Evolutionary conservation across 2,113 vertebrate genomes (phyloP).

Genomic region (Varanus salvator): DNA sequence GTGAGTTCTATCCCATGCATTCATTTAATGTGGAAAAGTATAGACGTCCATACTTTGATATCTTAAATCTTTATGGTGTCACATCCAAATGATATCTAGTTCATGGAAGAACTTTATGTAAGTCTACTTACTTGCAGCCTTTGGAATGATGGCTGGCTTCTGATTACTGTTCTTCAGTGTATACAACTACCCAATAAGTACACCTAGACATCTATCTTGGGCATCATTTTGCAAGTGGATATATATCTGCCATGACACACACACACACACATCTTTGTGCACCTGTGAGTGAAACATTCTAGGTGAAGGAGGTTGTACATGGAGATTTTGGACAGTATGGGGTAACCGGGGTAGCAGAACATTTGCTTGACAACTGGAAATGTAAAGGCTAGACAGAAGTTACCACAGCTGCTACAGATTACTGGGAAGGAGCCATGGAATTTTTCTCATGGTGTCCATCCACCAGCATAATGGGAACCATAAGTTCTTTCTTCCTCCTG

Average conservation of each 20-base stretch:
- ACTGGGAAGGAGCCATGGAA: too few relatives aligned
- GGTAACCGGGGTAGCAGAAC: not conserved
- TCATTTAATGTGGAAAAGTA: not conserved
- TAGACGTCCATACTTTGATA: not conserved
- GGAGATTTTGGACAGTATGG: not conserved
- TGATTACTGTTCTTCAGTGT: not conserved
- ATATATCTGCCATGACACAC: not conserved
- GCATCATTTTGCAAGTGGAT: not conserved
- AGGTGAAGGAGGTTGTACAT: not conserved
- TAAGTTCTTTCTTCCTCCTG: too few relatives aligned
- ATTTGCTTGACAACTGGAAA: not conserved
- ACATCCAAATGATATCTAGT: not conserved
- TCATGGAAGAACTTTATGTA: not conserved
- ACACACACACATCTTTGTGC: too few relatives aligned
- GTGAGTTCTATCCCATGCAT: not conserved
- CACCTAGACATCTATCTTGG: not conserved
- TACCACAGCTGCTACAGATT: too few relatives aligned
- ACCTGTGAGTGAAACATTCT: too few relatives aligned
- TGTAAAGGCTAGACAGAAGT: too few relatives aligned
- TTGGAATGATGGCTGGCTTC: not conserved
- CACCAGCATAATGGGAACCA: not conserved
- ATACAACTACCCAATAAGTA: not conserved
- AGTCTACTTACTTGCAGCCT: not conserved
- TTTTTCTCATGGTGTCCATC: not conserved
- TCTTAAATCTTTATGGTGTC: too few relatives aligned